These are phyloP conservation scores for Hypsopygia costalis DNA, from an alignment of 2,888 invertebrate species.

Conservation along the genomic window DNA sequence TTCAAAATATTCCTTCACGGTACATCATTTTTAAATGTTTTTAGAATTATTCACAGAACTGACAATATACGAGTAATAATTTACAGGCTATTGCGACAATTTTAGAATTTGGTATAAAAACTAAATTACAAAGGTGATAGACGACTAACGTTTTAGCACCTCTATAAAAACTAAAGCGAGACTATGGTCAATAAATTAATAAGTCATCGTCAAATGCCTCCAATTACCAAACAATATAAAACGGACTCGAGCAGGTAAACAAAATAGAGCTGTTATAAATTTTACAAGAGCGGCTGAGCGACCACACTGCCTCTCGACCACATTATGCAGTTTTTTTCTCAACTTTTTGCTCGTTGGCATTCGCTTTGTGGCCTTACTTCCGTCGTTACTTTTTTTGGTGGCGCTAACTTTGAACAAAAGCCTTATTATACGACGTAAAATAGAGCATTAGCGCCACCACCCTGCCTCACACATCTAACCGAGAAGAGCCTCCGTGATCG, in stretches of 20 bases:
- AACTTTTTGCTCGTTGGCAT: conserved; percentile 69
- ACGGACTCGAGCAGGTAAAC: conserved; percentile 73
- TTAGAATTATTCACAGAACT: too few relatives aligned
- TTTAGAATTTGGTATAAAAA: background rate
- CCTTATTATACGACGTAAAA: conserved; percentile 37
- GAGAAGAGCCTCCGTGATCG: background rate
- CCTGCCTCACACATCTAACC: conserved; percentile 22
- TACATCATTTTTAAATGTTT: too few relatives aligned
- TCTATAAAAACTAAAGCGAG: conserved; percentile 69
- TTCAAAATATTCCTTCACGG: too few relatives aligned
- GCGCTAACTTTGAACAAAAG: conserved; percentile 71
- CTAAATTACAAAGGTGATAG: conserved; percentile 24
- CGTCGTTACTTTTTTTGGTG: conserved; percentile 70
- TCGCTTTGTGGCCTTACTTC: conserved; percentile 75
- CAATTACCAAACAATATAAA: conserved; percentile 74
- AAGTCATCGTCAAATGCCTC: conserved; percentile 75
- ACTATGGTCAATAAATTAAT: conserved; percentile 76
- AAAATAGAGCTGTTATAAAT: conserved; percentile 79
- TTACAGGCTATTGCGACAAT: too few relatives aligned
- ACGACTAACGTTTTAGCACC: conserved; percentile 68
- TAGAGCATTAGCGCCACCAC: conserved; percentile 52
- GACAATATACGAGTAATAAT: too few relatives aligned
- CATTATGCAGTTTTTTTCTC: conserved; percentile 72
- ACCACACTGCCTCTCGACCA: conserved; percentile 58
- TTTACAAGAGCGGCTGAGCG: conserved; percentile 68